phyloP scores from a whole-genome alignment of 2,797 vertebrate species.

The Helarctos malayanus region DNA sequence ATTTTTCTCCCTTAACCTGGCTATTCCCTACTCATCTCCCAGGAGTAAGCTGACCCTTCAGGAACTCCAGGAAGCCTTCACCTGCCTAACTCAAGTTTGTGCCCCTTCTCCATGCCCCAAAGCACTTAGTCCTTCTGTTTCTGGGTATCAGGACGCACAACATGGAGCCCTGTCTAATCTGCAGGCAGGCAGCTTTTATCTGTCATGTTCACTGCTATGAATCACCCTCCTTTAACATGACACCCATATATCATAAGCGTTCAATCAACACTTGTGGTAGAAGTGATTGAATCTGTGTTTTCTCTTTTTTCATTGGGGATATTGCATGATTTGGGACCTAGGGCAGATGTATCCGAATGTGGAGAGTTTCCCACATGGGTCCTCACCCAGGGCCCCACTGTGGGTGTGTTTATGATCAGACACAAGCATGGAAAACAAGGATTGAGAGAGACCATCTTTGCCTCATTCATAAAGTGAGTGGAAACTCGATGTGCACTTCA shows the following conservation, averaged over 20 bases:
- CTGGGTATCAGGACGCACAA: rapidly evolving
- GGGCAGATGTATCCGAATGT: neutral
- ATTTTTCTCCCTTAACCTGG: neutral
- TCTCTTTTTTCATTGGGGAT: neutral
- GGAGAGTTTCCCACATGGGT: neutral
- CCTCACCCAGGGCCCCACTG: neutral
- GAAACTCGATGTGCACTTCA: neutral
- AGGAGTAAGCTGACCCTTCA: neutral
- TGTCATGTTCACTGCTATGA: neutral
- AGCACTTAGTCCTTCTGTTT: neutral
- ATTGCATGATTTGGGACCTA: neutral
- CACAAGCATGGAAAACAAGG: neutral
- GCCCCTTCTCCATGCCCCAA: neutral
- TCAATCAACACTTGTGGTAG: neutral
- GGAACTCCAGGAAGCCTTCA: neutral
- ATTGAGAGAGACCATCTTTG: neutral
- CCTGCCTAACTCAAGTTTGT: neutral
- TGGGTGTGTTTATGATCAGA: neutral
- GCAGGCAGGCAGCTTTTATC: neutral
- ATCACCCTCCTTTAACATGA: neutral
- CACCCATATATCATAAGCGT: rapidly evolving
- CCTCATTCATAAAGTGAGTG: neutral
- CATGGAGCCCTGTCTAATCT: neutral
- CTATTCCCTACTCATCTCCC: neutral
- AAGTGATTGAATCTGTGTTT: neutral